Evolutionary conservation across 2,797 vertebrate genomes (phyloP), one percentile per base, ranked within the genome.

Genomic region (Neosalanx taihuensis): DNA sequence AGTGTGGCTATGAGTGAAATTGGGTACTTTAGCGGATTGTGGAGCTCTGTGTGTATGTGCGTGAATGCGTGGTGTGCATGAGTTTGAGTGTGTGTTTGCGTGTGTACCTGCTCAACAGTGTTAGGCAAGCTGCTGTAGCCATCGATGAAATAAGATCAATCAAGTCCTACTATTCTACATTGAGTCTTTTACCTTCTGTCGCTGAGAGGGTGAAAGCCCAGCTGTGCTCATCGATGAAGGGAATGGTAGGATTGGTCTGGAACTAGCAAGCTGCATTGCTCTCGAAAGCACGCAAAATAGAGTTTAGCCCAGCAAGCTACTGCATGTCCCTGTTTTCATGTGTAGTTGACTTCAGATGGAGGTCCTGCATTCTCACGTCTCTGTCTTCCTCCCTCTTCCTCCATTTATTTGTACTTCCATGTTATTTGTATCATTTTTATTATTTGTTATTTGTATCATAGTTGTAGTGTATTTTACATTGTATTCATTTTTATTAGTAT

Each of bases 291-390:
- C 79, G n/a, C 51, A 5, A 17, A 5, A 56, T 56, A 78, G 81
- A 82, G 74, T 72, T 82, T 75, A 86, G 77, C 83, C 85, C 74
- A 83, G 64, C 74, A 59, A 80, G 85, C 79, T 83, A 83, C 84
- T 84, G 74, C 74, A 72, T 89, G 23, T 26, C 23, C 23, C 23
- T 1, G 23, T 26, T 26, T 26, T 37, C 58, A 41, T 12, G 51
- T 41, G 20, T 41, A 46, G 29, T 41, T 18, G 30, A 58, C 12
- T 23, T 37, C 15, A 59, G 7, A 4, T 15, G 18, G 30, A 67
- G 51, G 51, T n/a, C 1, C n/a, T 51, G 46, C 29, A 56, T n/a
- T 58, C 35, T 64, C 35, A 57, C 17, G 58, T 53, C 4, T 18
- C 30, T 59, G 60, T 2, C 9, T 29, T 12, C 10, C 23, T 10